Base-by-base conservation (phyloP, 2,888 invertebrate species). In the Dasysyrphus tricinctus region DNA sequence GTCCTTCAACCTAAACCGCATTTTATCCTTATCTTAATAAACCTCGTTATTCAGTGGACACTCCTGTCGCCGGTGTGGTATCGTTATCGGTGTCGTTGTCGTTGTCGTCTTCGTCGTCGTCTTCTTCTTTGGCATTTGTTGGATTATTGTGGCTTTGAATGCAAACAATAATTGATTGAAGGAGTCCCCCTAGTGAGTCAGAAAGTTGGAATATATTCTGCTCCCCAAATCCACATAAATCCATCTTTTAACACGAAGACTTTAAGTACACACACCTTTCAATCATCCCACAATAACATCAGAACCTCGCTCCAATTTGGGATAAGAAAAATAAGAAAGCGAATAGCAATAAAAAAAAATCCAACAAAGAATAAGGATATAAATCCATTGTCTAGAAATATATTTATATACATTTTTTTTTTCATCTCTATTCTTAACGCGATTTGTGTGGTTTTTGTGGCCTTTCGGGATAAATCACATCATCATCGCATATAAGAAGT, bases 401-500 rank as follows among this genome's bases (percentile, higher is more conserved):
- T 3, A 32, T 8, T 2, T 19, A 12, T 29, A 37, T 32, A 32
- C 8, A 0, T 61, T 67, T 59, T 59, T 65, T 42, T 14, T 14
- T 32, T 34, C 19, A 34, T 65, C 65, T 42, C 29, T 16, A 44
- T 19, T n/a, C 54, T 11, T 49, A 69, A 14, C 42, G 51, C 42
- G 67, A 74, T 67, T 80, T 69, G 80, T 69, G 80, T 37, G 77
- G 81, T 69, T 69, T 49, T 74, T 73, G 65, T 78, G 74, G 74
- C 63, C 78, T 75, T 69, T 39, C 49, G 37, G 70, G 79, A 82
- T 81, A 75, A 70, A 75, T 76, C 72, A 75, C 75, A 79, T 67
- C 78, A 79, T 67, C 78, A 32, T 54, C 24, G 54, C 39, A 44
- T 67, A 73, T 86, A 86, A 86, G 86, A 86, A 82, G 86, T 86